Base-by-base conservation (phyloP, 2,797 vertebrate species). In the Gobio occitaniae region DNA sequence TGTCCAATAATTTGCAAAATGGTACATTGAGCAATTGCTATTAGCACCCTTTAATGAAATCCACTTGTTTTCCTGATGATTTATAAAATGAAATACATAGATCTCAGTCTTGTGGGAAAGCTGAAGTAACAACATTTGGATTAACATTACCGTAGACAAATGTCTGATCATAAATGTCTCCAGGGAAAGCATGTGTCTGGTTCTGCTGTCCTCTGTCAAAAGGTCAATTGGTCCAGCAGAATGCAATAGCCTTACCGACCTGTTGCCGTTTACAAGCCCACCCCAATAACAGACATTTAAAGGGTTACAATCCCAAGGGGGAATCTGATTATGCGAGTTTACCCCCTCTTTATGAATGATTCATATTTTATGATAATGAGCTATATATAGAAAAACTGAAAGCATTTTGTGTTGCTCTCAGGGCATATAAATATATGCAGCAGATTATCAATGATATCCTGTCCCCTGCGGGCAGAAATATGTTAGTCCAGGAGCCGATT, bases 381-480 rank as follows among this genome's bases (percentile, higher is more conserved):
- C 84, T 70, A 76, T 66, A 83, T 84, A 85, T 84, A 83, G 85
- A 87, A 84, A 88, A 79, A 11, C 10, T 4, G 25, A 70, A 76
- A 56, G 83, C 82, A 7, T 81, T 88, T 89, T 56, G 29, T 85
- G 87, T 89, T 83, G 82, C 83, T 87, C 81, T 52, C 2, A 84
- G 88, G 86, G 83, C 77, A 86, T 78, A 88, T 91, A 90, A 89
- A 91, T 91, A 88, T 66, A 89, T 88, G 78, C 75, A 89, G 79
- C 3, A 79, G 78, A 89, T 79, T 79, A 89, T 89, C 82, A 89
- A 84, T 17, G 19, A 81, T 74, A 70, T 74, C 63, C 50, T 85
- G 76, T 44, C 65, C 36, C 78, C 36, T 44, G 11, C 32, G 59
- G 78, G 59, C 2, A 9, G 38, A 54, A 89, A 50, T 80, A 32